These are phyloP conservation scores for Poicephalus gulielmi DNA, from an alignment of 2,113 vertebrate genomes.

Conservation along the genomic window DNA sequence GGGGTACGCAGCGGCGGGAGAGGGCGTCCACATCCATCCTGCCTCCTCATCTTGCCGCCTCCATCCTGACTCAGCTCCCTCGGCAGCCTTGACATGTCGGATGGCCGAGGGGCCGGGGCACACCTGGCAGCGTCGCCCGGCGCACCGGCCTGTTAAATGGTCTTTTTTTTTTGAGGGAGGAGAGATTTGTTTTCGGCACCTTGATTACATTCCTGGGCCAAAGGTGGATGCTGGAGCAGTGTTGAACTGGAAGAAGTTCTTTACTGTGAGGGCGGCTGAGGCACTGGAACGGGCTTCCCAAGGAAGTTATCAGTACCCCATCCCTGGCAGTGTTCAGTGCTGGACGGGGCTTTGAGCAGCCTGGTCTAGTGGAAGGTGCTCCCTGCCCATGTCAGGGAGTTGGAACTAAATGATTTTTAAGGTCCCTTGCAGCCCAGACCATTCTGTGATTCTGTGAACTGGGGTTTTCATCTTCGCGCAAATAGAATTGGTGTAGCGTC, in stretches of 20 bases:
- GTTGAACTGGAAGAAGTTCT: not conserved
- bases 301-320: not conserved
- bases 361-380: not conserved
- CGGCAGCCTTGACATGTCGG: not conserved
- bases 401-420: not conserved
- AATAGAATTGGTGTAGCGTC: not conserved
- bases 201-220: accelerated
- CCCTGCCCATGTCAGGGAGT: not conserved
- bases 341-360: not conserved
- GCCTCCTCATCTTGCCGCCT: not conserved
- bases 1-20: not conserved
- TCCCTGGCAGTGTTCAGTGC: not conserved
- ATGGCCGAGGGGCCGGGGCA: not conserved
- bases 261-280: not conserved
- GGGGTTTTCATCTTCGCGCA: not conserved
- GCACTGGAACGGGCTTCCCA: not conserved
- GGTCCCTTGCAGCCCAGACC: not conserved
- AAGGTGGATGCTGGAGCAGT: not conserved
- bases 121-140: not conserved
- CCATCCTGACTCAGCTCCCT: slow-evolving; percentile 44
- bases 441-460: not conserved
- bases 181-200: not conserved
- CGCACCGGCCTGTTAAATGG: not conserved
- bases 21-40: not conserved
- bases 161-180: accelerated